Evolutionary conservation across 53 echinoderm and acorn worm genomes (phyloP), one percentile per base, ranked within the genome.

Genomic region (Pentamera pediparva): DNA sequence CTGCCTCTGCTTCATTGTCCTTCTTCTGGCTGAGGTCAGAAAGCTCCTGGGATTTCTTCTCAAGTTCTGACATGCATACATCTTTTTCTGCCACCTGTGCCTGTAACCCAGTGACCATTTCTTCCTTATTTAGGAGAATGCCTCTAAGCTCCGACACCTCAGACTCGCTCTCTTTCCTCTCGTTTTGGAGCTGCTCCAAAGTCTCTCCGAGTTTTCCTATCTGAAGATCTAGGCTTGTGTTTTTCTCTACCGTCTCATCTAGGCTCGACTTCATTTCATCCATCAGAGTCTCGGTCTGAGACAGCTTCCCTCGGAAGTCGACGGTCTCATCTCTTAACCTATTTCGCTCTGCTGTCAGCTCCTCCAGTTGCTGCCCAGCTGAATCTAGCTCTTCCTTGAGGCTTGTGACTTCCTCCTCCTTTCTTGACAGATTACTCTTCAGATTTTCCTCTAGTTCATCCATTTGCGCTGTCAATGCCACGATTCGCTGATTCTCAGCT

Each of bases 401-500:
- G 36, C 30, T 11, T 25, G 50, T 57, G 49, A 91, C 39, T 28
- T 22, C 37, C n/a, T 36, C 30, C 28, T 69, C 77, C n/a, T 54
- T 83, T 56, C 86, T 77, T 48, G 75, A 25, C 20, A 76, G 26
- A 19, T 65, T 36, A 17, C 76, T 48, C 41, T 86, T 55, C n/a
- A n/a, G n/a, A n/a, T n/a, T n/a, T n/a, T n/a, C n/a, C n/a, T n/a
- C n/a, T n/a, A n/a, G n/a, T n/a, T n/a, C n/a, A n/a, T n/a, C n/a
- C n/a, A n/a, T n/a, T n/a, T n/a, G n/a, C n/a, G n/a, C n/a, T n/a
- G n/a, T n/a, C n/a, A n/a, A n/a, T n/a, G n/a, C n/a, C n/a, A n/a
- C n/a, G n/a, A n/a, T n/a, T n/a, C n/a, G n/a, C n/a, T n/a, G n/a
- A n/a, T n/a, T n/a, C n/a, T n/a, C n/a, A n/a, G n/a, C n/a, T n/a